phyloP scores from a whole-genome alignment of 2,113 vertebrate genomes.

The Antechinus flavipes region DNA sequence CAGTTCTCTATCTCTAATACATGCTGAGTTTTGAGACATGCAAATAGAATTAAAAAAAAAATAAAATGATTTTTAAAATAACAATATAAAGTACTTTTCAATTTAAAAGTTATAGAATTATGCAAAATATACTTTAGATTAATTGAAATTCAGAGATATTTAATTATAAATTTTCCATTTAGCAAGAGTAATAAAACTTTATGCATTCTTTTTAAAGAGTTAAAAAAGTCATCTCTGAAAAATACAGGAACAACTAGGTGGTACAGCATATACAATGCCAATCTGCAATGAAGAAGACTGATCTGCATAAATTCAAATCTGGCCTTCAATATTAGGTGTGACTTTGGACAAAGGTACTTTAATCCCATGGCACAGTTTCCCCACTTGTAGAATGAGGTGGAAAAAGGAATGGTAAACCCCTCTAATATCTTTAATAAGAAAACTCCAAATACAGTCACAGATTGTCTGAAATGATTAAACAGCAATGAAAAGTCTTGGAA shows the following conservation, averaged over 20 bases:
- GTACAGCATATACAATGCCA: neutral
- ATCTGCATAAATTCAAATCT: neutral
- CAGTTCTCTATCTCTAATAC: neutral
- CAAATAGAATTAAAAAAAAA: neutral
- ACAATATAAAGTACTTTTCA: constrained; percentile 60
- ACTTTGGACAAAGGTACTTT: neutral
- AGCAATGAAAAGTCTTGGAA: neutral
- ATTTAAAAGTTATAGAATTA: constrained; percentile 73
- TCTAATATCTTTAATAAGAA: neutral
- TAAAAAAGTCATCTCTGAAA: constrained; percentile 72
- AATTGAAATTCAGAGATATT: constrained; percentile 69
- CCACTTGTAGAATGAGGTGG: neutral
- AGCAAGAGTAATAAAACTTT: constrained; percentile 70
- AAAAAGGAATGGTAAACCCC: neutral
- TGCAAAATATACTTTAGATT: constrained; percentile 69
- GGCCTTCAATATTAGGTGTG: neutral
- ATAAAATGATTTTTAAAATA: neutral
- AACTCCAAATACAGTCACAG: neutral
- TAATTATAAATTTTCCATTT: constrained; percentile 78
- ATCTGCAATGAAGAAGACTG: neutral
- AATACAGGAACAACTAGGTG: neutral
- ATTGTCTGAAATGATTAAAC: neutral
- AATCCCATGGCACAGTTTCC: neutral
- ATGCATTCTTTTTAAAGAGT: constrained; percentile 64
- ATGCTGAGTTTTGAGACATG: neutral